phyloP scores from a whole-genome alignment of 2,888 invertebrate species.

The Pycnomerus fuliginosus region DNA sequence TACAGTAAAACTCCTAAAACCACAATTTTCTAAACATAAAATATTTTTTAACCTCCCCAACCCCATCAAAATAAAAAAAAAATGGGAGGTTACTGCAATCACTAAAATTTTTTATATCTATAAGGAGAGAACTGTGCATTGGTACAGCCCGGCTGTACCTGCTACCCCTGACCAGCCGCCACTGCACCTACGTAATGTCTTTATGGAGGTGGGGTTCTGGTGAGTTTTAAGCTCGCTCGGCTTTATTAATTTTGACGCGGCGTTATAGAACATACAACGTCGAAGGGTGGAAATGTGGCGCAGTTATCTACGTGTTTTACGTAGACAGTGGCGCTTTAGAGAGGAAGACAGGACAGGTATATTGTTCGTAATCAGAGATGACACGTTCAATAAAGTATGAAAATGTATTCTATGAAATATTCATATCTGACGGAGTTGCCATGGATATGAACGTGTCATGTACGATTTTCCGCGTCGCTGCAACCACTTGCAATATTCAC shows the following conservation, averaged over 20 bases:
- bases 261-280: conserved; percentile 12
- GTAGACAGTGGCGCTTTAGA: conserved; percentile 28
- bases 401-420: conserved; percentile 57
- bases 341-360: conserved; percentile 46
- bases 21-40: no score
- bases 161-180: no score
- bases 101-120: no score
- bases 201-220: no score
- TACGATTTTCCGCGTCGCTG: conserved; percentile 52
- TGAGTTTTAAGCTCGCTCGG: conserved; percentile 7
- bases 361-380: conserved; percentile 56
- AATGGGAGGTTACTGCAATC: no score
- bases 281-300: conserved; percentile 29
- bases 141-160: no score
- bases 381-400: conserved; percentile 57
- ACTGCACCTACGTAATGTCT: no score
- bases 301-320: conserved; percentile 38
- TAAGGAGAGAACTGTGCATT: no score
- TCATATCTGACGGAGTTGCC: conserved; percentile 54
- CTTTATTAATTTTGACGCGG: conserved; percentile 35
- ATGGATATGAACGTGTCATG: conserved; percentile 53
- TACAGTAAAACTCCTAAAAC: no score
- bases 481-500: conserved; percentile 45
- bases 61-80: no score
- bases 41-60: no score